These are phyloP conservation scores for Drosophila subquinaria DNA, from an alignment of 2,888 invertebrate genomes.

Conservation along the genomic window DNA sequence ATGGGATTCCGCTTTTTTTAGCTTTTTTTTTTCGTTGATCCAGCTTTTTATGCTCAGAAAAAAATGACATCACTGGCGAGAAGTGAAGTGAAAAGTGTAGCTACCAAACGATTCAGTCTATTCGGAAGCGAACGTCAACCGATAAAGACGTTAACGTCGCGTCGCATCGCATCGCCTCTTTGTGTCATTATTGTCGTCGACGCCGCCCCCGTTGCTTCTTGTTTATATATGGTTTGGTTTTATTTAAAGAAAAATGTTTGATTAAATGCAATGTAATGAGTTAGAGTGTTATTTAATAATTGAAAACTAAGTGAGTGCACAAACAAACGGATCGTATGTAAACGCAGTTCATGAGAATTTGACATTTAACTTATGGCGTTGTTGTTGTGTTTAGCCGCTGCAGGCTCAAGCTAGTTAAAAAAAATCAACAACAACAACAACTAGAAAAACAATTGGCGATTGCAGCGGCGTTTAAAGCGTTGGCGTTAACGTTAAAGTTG, in stretches of 20 bases:
- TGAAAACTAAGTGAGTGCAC: conserved; percentile 14
- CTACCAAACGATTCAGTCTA: conserved; percentile 29
- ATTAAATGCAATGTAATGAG: conserved; percentile 34
- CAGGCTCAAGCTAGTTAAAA: conserved; percentile 15
- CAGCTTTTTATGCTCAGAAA: too few relatives aligned
- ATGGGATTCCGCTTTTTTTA: too few relatives aligned
- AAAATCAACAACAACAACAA: conserved; percentile 34
- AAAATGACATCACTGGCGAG: too few relatives aligned
- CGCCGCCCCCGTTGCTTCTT: conserved; percentile 22
- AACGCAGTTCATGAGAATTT: conserved; percentile 75
- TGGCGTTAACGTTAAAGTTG: conserved; percentile 60
- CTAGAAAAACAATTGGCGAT: conserved; percentile 25
- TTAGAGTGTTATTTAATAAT: conserved; percentile 40
- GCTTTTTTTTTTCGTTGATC: too few relatives aligned
- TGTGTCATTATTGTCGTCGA: conserved; percentile 3
- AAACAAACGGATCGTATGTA: conserved; percentile 26
- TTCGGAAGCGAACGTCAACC: conserved; percentile 54
- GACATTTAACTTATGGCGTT: conserved; percentile 64
- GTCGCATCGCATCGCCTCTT: conserved; percentile 13
- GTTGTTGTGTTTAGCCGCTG: conserved; percentile 37
- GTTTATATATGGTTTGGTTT: conserved; percentile 31
- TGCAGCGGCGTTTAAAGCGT: conserved; percentile 34
- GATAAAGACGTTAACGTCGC: conserved; percentile 20
- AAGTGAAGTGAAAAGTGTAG: too few relatives aligned
- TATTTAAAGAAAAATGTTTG: conserved; percentile 36